Percentiles rank a stretch among this genome's conserved stretches.
These are phyloP conservation scores for Scomber colias DNA, from an alignment of 2,113 vertebrate genomes.

Conservation along the genomic window DNA sequence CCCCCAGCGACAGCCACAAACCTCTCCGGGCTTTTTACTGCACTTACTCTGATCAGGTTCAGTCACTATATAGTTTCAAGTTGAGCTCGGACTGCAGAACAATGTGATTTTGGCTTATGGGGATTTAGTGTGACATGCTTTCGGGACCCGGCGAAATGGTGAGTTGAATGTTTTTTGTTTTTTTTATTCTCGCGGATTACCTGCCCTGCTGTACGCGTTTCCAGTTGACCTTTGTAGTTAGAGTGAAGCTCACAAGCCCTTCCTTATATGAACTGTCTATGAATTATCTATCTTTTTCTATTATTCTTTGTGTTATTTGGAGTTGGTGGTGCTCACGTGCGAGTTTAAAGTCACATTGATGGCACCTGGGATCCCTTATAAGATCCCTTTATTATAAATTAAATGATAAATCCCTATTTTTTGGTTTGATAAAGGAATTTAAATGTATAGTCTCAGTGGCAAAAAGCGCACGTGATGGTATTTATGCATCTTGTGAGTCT, in stretches of 20 bases:
- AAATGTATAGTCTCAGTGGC: too few relatives aligned
- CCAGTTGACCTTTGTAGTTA: slow-evolving; percentile 16
- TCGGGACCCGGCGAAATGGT: slow-evolving; percentile 67
- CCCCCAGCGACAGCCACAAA: background rate
- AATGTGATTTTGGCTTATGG: slow-evolving; percentile 26
- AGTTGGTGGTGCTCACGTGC: background rate
- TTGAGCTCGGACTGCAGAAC: slow-evolving; percentile 15
- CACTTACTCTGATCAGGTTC: background rate
- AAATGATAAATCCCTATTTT: too few relatives aligned
- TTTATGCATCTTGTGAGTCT: background rate
- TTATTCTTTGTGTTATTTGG: background rate
- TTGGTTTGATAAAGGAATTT: background rate
- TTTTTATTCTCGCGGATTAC: background rate
- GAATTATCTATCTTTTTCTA: too few relatives aligned
- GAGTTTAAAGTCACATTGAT: background rate
- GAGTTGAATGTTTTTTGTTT: slow-evolving; percentile 43
- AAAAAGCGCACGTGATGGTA: background rate
- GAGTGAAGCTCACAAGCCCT: background rate
- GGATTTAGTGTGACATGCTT: slow-evolving; percentile 70
- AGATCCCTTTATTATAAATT: too few relatives aligned
- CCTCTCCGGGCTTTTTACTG: background rate
- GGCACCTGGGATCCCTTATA: background rate
- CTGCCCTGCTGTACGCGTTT: background rate
- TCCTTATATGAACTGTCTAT: background rate
- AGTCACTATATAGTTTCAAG: background rate